phyloP scores from a whole-genome alignment of 2,113 vertebrate species.

The Steatornis caripensis region DNA sequence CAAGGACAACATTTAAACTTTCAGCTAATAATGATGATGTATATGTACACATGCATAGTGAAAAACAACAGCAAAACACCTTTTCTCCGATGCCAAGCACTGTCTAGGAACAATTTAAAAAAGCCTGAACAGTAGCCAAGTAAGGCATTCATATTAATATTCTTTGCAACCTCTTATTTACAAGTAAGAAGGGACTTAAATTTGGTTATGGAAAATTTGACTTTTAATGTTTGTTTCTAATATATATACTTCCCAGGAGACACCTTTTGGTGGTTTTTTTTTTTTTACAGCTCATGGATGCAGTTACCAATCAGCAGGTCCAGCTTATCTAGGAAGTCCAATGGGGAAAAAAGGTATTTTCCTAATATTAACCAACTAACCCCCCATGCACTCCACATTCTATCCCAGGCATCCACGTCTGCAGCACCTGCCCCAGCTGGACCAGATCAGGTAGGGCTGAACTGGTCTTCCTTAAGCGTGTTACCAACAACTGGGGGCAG shows the following conservation, averaged over 20 bases:
- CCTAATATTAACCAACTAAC: neutral
- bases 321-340: neutral
- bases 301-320: neutral
- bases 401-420: neutral
- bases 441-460: neutral
- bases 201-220: neutral
- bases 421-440: neutral
- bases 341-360: neutral
- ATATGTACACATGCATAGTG: neutral
- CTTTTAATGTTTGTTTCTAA: neutral
- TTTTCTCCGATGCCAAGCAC: neutral
- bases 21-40: neutral
- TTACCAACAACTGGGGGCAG: neutral
- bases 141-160: neutral
- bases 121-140: neutral
- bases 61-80: neutral
- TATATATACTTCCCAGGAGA: neutral
- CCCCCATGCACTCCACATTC: neutral
- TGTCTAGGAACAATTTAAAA: neutral
- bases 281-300: neutral
- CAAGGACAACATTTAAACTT: neutral
- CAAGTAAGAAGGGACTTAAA: neutral
- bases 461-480: neutral
- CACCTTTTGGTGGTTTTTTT: neutral
- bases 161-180: neutral